These are phyloP conservation scores for Patella pellucida DNA, from an alignment of 2,888 invertebrate species.

Conservation along the genomic window DNA sequence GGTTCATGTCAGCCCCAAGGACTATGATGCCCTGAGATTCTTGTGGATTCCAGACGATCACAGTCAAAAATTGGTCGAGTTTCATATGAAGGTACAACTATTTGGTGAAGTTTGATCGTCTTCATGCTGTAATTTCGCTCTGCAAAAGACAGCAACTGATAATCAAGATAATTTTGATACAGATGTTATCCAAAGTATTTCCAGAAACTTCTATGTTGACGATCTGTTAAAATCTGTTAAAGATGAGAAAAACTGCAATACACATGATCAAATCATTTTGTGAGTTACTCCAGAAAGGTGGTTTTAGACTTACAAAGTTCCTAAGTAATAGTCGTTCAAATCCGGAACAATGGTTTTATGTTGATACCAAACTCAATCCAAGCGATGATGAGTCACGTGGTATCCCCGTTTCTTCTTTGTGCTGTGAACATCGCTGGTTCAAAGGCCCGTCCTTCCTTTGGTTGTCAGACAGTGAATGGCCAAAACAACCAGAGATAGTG, in stretches of 20 bases:
- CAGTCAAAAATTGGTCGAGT: not conserved
- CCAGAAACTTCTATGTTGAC: constrained; percentile 19
- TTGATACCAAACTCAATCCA: too few relatives aligned
- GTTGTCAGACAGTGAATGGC: too few relatives aligned
- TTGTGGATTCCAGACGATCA: constrained; percentile 12
- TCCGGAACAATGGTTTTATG: too few relatives aligned
- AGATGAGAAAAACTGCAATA: not conserved
- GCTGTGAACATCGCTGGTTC: too few relatives aligned
- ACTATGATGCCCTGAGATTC: constrained; percentile 18
- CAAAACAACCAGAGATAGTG: too few relatives aligned
- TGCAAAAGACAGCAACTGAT: constrained; percentile 13
- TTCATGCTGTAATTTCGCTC: constrained; percentile 8
- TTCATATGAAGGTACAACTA: constrained; percentile 8
- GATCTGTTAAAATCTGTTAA: constrained; percentile 16
- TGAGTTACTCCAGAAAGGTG: not conserved
- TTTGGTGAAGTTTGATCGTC: not conserved
- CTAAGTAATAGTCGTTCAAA: not conserved
- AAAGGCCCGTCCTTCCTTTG: too few relatives aligned
- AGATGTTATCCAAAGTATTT: not conserved
- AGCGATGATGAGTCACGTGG: too few relatives aligned
- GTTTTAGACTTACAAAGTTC: not conserved
- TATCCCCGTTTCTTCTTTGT: too few relatives aligned
- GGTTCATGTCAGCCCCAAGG: not conserved
- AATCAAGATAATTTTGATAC: not conserved
- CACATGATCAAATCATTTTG: not conserved